These are phyloP conservation scores for Morone chrysops DNA, from an alignment of 2,113 vertebrate genomes.

Conservation along the genomic window DNA sequence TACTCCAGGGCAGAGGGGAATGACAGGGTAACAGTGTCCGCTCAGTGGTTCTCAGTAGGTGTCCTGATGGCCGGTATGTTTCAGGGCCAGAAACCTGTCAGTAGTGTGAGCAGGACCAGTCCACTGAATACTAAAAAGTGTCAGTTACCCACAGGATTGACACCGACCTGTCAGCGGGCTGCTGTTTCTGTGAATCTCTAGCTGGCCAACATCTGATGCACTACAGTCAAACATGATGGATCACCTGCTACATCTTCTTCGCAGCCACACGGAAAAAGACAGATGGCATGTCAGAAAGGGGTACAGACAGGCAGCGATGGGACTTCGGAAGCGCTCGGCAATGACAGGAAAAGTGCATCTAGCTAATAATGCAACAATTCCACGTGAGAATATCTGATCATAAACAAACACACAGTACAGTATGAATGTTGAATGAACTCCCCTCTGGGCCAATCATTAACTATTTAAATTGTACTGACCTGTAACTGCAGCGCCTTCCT, in stretches of 20 bases:
- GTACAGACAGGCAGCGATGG: constrained; percentile 9
- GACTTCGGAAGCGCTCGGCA: background rate
- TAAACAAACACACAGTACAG: background rate
- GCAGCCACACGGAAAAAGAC: constrained; percentile 22
- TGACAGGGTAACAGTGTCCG: constrained; percentile 35
- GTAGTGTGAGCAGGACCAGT: constrained; percentile 26
- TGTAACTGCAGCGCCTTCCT: background rate
- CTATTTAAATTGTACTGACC: background rate
- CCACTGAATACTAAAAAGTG: constrained; percentile 36
- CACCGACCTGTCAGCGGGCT: constrained; percentile 35
- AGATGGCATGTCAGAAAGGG: constrained; percentile 26
- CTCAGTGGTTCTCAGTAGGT: constrained; percentile 39
- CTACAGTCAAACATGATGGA: constrained; percentile 51
- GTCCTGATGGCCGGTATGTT: constrained; percentile 24
- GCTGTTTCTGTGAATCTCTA: constrained; percentile 31
- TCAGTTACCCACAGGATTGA: constrained; percentile 50
- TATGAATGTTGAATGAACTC: background rate
- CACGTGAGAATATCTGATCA: constrained; percentile 1
- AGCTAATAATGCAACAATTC: constrained; percentile 41
- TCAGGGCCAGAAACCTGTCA: constrained; percentile 48
- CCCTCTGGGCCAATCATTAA: background rate
- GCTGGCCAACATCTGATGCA: constrained; percentile 39
- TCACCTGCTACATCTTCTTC: constrained; percentile 34
- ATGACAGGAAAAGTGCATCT: constrained; percentile 20
- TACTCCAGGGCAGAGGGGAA: constrained; percentile 21